Evolutionary conservation across 2,797 vertebrate genomes (phyloP), one percentile per base, ranked within the genome.

Genomic region (Corythornis leucogaster): DNA sequence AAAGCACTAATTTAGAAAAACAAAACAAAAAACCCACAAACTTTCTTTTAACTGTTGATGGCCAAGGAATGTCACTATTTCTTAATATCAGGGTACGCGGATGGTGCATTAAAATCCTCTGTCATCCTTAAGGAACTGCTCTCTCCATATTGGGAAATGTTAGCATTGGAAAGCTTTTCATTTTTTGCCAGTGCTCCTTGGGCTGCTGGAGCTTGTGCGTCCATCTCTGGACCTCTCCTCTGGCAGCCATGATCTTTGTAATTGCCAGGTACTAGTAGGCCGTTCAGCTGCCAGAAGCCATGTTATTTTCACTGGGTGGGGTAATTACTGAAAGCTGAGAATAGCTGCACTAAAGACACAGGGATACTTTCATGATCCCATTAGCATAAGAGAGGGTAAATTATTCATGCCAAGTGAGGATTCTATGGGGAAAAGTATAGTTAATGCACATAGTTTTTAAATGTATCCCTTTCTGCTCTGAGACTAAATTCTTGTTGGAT

Each of bases 381-480:
- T 99, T 99, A 99, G 98, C 99, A 99, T 99, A 99, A 99, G 98
- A 99, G 98, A 98, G 98, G 98, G 98, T 99, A 99, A 99, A 99
- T 99, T 99, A 99, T 99, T 99, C 99, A 99, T 99, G 98, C 95
- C 97, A 98, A 99, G 98, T 99, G 98, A 99, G 98, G 98, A 99
- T 99, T 99, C 99, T 99, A 98, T 99, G 98, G 99, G 99, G 99
- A 99, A 99, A 99, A 99, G 98, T 99, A 99, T 98, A 98, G 99
- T 99, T 99, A 99, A 99, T 99, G 99, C 99, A 99, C 98, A 99
- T 99, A 99, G 99, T 99, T 99, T 99, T 99, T 98, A 99, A 99
- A 99, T 99, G 98, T 99, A 99, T 98, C 98, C 97, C 98, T 98
- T 98, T 99, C 98, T 98, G 98, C 98, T 98, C 98, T 97, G 98